Conservation (phyloP, 2,888 invertebrate genomes). For the Lymantria monacha region DNA sequence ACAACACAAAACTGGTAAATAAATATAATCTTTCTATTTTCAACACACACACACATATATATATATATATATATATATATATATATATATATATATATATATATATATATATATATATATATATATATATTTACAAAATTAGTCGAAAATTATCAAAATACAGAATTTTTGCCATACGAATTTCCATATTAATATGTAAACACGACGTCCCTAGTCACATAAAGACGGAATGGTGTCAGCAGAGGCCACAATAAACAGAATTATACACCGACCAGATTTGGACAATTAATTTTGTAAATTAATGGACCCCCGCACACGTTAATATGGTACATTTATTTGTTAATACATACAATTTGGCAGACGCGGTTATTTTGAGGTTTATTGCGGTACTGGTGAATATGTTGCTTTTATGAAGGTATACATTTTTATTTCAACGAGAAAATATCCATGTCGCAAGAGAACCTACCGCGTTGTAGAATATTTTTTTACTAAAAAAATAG, state of each 20-base stretch:
- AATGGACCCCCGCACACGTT: slow-evolving; percentile 30
- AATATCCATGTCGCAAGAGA: not conserved
- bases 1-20: too few relatives aligned
- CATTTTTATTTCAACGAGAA: not conserved
- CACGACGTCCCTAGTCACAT: slow-evolving; percentile 17
- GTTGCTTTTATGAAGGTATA: not conserved
- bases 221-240: slow-evolving; percentile 45
- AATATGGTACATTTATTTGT: slow-evolving; percentile 31
- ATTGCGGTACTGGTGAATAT: slow-evolving; percentile 7
- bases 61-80: too few relatives aligned
- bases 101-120: too few relatives aligned
- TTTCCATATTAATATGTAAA: slow-evolving; percentile 20
- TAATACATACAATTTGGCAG: slow-evolving; percentile 24
- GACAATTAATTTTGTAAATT: slow-evolving; percentile 47
- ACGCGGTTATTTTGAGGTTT: slow-evolving; percentile 18
- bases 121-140: not conserved
- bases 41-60: too few relatives aligned
- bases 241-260: slow-evolving; percentile 41
- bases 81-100: too few relatives aligned
- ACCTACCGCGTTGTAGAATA: too few relatives aligned
- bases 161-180: not conserved
- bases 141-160: not conserved
- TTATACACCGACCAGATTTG: slow-evolving; percentile 43
- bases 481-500: too few relatives aligned
- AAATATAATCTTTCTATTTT: too few relatives aligned